phyloP scores from a whole-genome alignment of 2,888 invertebrate genomes.

The Pachymerium ferrugineum region DNA sequence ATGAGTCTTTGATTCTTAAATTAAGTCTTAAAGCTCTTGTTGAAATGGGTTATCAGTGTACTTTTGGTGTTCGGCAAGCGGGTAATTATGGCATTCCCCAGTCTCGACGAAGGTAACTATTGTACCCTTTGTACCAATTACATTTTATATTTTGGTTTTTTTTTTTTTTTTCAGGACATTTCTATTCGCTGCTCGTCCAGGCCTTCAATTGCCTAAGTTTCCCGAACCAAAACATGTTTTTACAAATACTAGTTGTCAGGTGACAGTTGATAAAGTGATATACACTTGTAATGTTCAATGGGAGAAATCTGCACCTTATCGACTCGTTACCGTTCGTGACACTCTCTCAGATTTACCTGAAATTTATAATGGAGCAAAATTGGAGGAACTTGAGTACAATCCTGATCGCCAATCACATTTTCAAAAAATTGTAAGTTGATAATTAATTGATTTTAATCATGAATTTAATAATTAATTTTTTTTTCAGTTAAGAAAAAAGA shows the following conservation, averaged over 20 bases:
- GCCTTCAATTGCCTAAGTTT: slow-evolving; percentile 64
- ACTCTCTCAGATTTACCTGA: slow-evolving; percentile 75
- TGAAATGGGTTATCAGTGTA: slow-evolving; percentile 80
- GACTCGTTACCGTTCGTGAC: slow-evolving; percentile 73
- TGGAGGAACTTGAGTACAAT: slow-evolving; percentile 64
- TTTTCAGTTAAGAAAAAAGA: slow-evolving; percentile 56
- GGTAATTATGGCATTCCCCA: slow-evolving; percentile 81
- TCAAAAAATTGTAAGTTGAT: slow-evolving; percentile 55
- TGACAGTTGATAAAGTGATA: slow-evolving; percentile 57
- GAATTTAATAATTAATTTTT: background rate
- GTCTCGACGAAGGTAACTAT: slow-evolving; percentile 65
- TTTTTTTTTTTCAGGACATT: slow-evolving; percentile 56
- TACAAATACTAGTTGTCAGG: slow-evolving; percentile 61
- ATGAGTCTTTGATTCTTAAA: slow-evolving; percentile 72
- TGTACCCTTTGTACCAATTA: too few species aligned
- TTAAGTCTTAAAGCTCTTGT: slow-evolving; percentile 67
- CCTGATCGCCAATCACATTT: slow-evolving; percentile 67
- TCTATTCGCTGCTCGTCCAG: slow-evolving; percentile 75
- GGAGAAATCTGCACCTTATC: slow-evolving; percentile 64
- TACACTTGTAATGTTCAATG: slow-evolving; percentile 55
- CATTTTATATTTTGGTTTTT: too few species aligned
- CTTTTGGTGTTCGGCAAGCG: slow-evolving; percentile 81
- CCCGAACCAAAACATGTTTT: slow-evolving; percentile 77
- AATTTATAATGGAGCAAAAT: slow-evolving; percentile 65
- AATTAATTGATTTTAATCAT: slow-evolving; percentile 31